Conservation (phyloP, 2,113 vertebrate genomes). For the Anolis sagrei region DNA sequence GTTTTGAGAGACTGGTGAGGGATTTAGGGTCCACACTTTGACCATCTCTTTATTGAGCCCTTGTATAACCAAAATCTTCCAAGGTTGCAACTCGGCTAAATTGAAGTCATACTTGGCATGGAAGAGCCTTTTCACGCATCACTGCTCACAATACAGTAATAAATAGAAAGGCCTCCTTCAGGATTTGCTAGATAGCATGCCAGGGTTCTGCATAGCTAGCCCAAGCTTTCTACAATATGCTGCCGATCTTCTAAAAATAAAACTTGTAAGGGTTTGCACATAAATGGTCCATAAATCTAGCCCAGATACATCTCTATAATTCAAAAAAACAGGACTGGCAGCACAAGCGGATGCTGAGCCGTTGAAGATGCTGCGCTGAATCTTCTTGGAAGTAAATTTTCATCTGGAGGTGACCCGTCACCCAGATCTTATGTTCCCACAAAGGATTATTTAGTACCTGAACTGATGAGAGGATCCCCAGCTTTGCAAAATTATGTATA, state of each 20-base stretch:
- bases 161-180: background rate
- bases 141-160: background rate
- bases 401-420: background rate
- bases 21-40: too few species aligned
- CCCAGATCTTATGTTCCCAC: conserved; percentile 9
- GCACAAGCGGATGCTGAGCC: fast-evolving
- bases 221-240: background rate
- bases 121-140: background rate
- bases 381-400: conserved; percentile 25
- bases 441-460: background rate
- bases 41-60: background rate
- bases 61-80: background rate
- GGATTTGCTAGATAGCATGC: background rate
- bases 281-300: conserved; percentile 36
- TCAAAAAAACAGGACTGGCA: conserved; percentile 6
- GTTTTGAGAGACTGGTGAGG: too few species aligned
- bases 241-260: conserved; percentile 12
- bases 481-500: background rate
- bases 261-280: background rate
- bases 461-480: conserved; percentile 9
- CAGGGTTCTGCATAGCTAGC: background rate
- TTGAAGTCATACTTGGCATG: too few species aligned
- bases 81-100: background rate
- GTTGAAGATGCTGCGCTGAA: background rate
- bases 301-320: fast-evolving